Evolutionary conservation across 2,888 invertebrate species (phyloP).

Genomic region (Craniophora ligustri): DNA sequence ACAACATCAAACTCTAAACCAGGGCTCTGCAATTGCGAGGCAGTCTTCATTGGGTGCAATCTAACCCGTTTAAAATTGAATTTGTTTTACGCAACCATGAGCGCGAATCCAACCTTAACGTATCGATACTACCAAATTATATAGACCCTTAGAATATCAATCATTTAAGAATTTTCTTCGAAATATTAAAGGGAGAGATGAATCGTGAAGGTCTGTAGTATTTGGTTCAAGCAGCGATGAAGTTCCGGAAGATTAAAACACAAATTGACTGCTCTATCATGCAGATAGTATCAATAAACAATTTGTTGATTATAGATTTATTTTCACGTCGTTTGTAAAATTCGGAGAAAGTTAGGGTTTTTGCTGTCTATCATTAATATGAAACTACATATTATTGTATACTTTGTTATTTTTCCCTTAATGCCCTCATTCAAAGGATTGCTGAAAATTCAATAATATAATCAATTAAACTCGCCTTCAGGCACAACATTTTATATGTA

Average conservation of each 20-base stretch:
- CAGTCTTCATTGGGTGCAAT: slow-evolving; percentile 37
- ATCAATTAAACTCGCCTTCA: too few species aligned
- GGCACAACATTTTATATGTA: too few species aligned
- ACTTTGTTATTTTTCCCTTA: too few species aligned
- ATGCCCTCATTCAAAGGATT: too few species aligned
- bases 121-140: slow-evolving; percentile 46
- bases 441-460: too few species aligned
- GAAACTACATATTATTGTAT: too few species aligned
- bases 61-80: slow-evolving; percentile 62
- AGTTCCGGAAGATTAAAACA: slow-evolving; percentile 61
- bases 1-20: too few species aligned
- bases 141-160: slow-evolving; percentile 25
- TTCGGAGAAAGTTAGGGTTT: slow-evolving; percentile 10
- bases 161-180: slow-evolving; percentile 4
- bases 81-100: slow-evolving; percentile 63
- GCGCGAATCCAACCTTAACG: slow-evolving; percentile 62
- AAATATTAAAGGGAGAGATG: slow-evolving; percentile 14
- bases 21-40: too few species aligned
- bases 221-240: slow-evolving; percentile 35
- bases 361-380: not conserved
- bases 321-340: slow-evolving; percentile 4
- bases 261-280: slow-evolving; percentile 39
- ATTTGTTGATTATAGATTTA: slow-evolving; percentile 19
- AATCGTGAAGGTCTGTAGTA: slow-evolving; percentile 27
- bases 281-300: slow-evolving; percentile 28